phyloP scores from a whole-genome alignment of 2,797 vertebrate genomes.

The Neostethus bicornis region DNA sequence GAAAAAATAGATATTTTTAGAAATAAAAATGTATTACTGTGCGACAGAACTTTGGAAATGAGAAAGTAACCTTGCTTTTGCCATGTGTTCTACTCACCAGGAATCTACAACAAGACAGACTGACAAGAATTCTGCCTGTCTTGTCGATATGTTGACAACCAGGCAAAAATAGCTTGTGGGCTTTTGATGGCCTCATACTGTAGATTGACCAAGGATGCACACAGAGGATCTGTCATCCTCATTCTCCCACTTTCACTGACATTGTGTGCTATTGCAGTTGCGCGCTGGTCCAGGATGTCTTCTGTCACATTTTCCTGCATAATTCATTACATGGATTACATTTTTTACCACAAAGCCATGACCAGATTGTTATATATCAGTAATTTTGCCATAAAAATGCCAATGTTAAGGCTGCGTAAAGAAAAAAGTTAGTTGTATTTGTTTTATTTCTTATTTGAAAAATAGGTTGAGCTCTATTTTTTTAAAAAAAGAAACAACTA shows the following conservation, averaged over 20 bases:
- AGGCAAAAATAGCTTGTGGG: conserved; percentile 15
- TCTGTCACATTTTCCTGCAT: conserved; percentile 17
- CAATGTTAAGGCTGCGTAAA: not conserved
- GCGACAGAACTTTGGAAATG: not conserved
- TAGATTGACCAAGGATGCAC: conserved; percentile 23
- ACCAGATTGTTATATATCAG: not conserved
- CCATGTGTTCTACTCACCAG: not conserved
- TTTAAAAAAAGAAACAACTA: conserved; percentile 4
- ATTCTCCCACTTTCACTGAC: conserved; percentile 43
- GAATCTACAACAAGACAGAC: conserved; percentile 13
- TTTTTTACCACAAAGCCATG: conserved; percentile 13
- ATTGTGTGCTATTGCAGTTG: conserved; percentile 19
- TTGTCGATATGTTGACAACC: conserved; percentile 33
- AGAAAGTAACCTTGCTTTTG: not conserved
- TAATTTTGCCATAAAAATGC: not conserved
- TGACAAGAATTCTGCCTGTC: conserved; percentile 18
- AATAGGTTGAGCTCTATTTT: conserved; percentile 1
- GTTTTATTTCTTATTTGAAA: conserved; percentile 4
- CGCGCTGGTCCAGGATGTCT: conserved; percentile 15
- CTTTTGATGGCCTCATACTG: conserved; percentile 27
- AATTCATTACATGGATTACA: conserved; percentile 4
- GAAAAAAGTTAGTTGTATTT: not conserved
- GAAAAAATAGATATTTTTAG: too few species aligned
- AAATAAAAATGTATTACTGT: not conserved
- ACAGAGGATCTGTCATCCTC: conserved; percentile 40